Base-by-base conservation (phyloP, 2,888 invertebrate genomes). In the Ametastegia equiseti region DNA sequence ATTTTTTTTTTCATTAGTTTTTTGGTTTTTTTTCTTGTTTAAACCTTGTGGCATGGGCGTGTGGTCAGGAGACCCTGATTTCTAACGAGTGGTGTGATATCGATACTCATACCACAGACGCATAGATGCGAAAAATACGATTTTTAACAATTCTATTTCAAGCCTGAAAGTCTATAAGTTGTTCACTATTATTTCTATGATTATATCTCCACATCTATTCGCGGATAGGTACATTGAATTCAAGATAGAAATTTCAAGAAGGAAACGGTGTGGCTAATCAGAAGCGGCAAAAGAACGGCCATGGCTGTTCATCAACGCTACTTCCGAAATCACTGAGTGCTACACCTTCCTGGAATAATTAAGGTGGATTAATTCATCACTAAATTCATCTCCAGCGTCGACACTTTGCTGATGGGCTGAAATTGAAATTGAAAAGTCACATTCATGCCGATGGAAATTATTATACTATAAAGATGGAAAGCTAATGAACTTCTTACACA, bases 321-420 rank as follows among this genome's bases (percentile, higher is more conserved):
- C 71, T 71, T 47, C 71, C 45, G 71, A 71, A 71, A 71, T 71
- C 71, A 45, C 30, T 50, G 36, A 33, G 36, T 33, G 23, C 30
- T 71, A 47, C n/a, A n/a, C 36, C 75, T 75, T 19, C 36, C 45
- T 27, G 54, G 36, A 54, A 50, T 19, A 45, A 71, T 45, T 47
- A 33, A 54, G 33, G 27, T 71, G 47, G 19, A 50, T 75, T 54
- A 54, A 54, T 75, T 19, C 33, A 54, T 9, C 54, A 19, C 33
- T 30, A 50, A n/a, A 33, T 47, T 73, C 27, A 50, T 73, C 42
- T 33, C n/a, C 73, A 27, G 15, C 47, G 45, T 47, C 15, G 2
- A n/a, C 11, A 1, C 54, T 27, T n/a, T n/a, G n/a, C n/a, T n/a
- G n/a, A n/a, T n/a, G n/a, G n/a, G n/a, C n/a, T n/a, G 23, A 36